Percentiles rank a stretch among this genome's conserved stretches.
phyloP scores from a whole-genome alignment of 2,888 invertebrate species.

The Limnephilus lunatus region DNA sequence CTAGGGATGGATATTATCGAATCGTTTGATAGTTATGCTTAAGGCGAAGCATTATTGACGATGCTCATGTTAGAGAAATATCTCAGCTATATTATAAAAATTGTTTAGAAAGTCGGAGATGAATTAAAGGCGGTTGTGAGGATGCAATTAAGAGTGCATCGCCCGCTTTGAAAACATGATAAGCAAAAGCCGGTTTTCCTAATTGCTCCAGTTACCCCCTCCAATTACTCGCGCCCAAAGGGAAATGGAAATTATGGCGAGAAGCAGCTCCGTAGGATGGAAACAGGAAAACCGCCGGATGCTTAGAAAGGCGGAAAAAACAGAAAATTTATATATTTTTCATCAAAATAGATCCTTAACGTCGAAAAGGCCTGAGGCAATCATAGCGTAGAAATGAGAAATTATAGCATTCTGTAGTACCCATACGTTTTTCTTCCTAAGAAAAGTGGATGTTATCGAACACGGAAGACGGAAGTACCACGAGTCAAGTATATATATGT shows the following conservation, averaged over 20 bases:
- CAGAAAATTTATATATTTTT: not conserved
- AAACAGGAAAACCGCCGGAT: not conserved
- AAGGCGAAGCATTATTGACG: no score
- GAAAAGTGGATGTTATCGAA: no score
- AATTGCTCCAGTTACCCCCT: conserved; percentile 43
- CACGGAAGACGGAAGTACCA: no score
- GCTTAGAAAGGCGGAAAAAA: not conserved
- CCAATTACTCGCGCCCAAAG: conserved; percentile 17
- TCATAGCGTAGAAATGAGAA: not conserved
- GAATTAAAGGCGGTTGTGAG: not conserved
- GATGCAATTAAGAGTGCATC: conserved; percentile 34
- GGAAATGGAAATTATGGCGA: conserved; percentile 12
- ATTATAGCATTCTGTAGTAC: not conserved
- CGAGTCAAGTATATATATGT: no score
- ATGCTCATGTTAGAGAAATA: not conserved
- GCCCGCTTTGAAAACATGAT: not conserved
- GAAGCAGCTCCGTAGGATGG: not conserved
- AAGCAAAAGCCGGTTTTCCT: conserved; percentile 11
- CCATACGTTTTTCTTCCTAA: no score
- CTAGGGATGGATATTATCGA: no score
- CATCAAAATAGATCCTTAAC: not conserved
- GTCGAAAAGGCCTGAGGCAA: not conserved
- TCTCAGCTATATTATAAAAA: not conserved
- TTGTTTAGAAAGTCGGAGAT: not conserved
- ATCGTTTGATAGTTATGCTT: no score